These are phyloP conservation scores for Eupristina koningsbergeri DNA, from an alignment of 1,140 invertebrate genomes.

Conservation along the genomic window DNA sequence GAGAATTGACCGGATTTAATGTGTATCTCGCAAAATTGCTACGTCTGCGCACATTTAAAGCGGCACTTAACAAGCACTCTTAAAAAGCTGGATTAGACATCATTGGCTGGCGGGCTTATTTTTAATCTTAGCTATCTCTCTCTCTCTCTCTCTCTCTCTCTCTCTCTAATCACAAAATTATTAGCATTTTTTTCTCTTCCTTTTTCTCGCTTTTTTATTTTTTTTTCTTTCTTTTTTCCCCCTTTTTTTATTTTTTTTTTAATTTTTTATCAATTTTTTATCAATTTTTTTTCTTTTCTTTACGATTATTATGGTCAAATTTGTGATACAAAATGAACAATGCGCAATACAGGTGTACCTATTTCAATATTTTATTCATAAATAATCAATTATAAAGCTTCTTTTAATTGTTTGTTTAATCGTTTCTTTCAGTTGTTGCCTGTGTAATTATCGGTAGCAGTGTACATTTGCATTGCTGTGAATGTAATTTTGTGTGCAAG, in stretches of 20 bases:
- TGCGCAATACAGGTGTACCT: background rate
- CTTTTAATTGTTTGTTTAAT: background rate
- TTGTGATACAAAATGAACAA: background rate
- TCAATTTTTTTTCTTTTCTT: no score
- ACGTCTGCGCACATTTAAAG: background rate
- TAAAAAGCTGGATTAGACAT: background rate
- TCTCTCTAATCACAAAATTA: background rate
- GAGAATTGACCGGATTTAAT: no score
- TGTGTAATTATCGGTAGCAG: background rate
- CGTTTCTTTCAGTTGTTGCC: background rate
- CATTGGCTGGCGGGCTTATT: background rate
- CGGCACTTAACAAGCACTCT: background rate
- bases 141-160: no score
- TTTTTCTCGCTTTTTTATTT: no score
- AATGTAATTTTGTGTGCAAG: background rate
- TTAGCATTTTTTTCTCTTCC: background rate
- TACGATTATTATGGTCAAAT: background rate
- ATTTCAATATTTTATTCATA: background rate
- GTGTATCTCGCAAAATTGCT: background rate
- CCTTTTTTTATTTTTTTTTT: no score
- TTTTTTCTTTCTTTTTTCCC: no score
- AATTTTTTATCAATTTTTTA: no score
- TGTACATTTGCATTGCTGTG: background rate
- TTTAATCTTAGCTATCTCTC: background rate
- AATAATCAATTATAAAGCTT: background rate